Base-by-base conservation (phyloP, 2,113 vertebrate genomes). In the Dicrurus megarhynchus region DNA sequence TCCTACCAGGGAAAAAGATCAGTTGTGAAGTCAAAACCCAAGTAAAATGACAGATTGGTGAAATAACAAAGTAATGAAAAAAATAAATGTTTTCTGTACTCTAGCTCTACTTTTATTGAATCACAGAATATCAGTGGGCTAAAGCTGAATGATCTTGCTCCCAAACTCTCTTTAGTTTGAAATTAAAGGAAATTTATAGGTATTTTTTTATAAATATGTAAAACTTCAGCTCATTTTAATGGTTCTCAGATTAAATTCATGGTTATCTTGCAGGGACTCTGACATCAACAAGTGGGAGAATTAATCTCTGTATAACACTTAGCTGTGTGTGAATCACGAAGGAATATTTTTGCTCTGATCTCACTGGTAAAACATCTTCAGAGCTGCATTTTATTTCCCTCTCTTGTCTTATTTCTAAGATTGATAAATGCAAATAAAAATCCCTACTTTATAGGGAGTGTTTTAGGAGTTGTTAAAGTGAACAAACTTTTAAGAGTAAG, bases 301-400 rank as follows among this genome's bases (percentile, higher is more conserved):
- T 57, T 91, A 73, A 69, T 87, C 55, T 91, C 61, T 79, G 6
- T 46, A 19, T 60, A 91, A 81, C 49, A 67, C 61, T 78, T 85
- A 65, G 44, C 61, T n/a, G 17, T 39, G 26, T 39, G 42, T 76
- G 65, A 95, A 65, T 79, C 90, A 86, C 0, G 2, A 71, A 91
- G 41, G 16, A 84, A 42, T 91, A 61, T 61, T 94, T 94, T 92
- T 85, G 27, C 46, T 80, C 65, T 89, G 63, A 69, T 89, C 57
- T 90, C 82, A 80, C 28, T 59, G 42, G 56, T 68, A 76, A 70
- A 85, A 57, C 28, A n/a, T 61, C 4, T 78, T 74, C 41, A 7
- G 37, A 86, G 30, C 10, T 73, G 46, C 10, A 56, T 96, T 95
- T 95, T 94, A 70, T 91, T 92, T 95, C 28, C 23, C 11, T 82